A percentile compares a stretch with the other conserved stretches of the same genome.
phyloP scores from a whole-genome alignment of 2,113 vertebrate species.

The Brachirus orientalis region DNA sequence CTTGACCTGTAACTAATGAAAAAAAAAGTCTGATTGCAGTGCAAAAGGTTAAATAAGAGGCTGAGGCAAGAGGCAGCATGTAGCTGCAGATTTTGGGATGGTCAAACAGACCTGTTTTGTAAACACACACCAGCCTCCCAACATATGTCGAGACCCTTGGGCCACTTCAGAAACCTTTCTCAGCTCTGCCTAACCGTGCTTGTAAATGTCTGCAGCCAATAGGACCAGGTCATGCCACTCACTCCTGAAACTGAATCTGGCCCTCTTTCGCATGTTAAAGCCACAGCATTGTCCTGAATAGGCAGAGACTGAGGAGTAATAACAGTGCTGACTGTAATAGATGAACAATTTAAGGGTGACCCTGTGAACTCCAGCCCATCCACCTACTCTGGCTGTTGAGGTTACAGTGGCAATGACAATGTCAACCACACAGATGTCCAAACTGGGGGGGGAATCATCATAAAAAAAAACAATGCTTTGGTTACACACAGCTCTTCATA shows the following conservation, averaged over 20 bases:
- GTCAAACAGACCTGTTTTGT: slow-evolving; percentile 66
- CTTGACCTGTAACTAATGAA: slow-evolving; percentile 58
- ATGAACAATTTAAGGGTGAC: slow-evolving; percentile 23
- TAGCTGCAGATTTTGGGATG: slow-evolving; percentile 54
- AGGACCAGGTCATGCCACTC: slow-evolving; percentile 44
- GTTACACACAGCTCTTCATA: slow-evolving; percentile 67
- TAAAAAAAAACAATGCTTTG: slow-evolving; percentile 73
- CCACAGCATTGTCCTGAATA: slow-evolving; percentile 31
- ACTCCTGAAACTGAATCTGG: background rate
- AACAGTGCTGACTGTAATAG: slow-evolving; percentile 57
- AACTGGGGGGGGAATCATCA: slow-evolving; percentile 24
- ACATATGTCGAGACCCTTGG: slow-evolving; percentile 30
- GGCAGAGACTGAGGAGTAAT: slow-evolving; percentile 28
- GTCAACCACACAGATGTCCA: slow-evolving; percentile 28
- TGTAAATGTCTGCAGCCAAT: slow-evolving; percentile 51
- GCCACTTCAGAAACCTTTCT: slow-evolving; percentile 36
- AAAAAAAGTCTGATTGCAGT: slow-evolving; percentile 74
- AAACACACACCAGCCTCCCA: slow-evolving; percentile 70
- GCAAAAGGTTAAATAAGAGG: slow-evolving; percentile 65
- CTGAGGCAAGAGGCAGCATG: slow-evolving; percentile 60
- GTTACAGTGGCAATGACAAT: slow-evolving; percentile 59
- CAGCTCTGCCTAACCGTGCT: slow-evolving; percentile 28
- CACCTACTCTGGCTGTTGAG: slow-evolving; percentile 33
- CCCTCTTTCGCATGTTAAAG: slow-evolving; percentile 74
- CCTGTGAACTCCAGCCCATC: slow-evolving; percentile 16